phyloP scores from a whole-genome alignment of 2,113 vertebrate genomes.

The Ondatra zibethicus region DNA sequence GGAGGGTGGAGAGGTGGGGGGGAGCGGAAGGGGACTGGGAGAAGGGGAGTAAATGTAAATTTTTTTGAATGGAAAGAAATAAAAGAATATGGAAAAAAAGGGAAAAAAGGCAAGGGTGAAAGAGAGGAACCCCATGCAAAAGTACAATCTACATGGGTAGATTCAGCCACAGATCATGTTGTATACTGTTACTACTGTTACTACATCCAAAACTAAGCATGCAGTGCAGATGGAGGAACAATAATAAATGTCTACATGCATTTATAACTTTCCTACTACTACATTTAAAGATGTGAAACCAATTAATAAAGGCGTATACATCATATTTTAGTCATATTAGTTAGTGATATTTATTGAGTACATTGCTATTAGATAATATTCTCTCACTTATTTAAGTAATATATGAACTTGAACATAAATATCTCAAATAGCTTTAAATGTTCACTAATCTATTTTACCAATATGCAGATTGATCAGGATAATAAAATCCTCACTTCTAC shows the following conservation, averaged over 20 bases:
- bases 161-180: background rate
- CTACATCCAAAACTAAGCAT: background rate
- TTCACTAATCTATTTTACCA: background rate
- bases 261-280: background rate
- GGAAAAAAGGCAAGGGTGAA: background rate
- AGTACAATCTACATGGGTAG: rapidly evolving
- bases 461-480: too few relatives aligned
- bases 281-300: too few relatives aligned
- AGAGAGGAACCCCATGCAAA: too few relatives aligned
- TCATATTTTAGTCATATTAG: background rate
- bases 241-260: too few relatives aligned
- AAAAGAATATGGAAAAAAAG: too few relatives aligned
- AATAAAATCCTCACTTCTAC: background rate
- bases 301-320: background rate
- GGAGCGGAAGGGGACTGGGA: too few relatives aligned
- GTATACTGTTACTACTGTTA: background rate
- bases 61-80: too few relatives aligned
- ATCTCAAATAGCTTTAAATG: background rate
- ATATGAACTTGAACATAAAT: background rate
- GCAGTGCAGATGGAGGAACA: background rate
- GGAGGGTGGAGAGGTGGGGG: too few relatives aligned
- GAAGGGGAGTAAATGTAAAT: too few relatives aligned
- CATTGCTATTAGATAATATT: background rate
- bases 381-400: background rate
- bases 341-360: background rate